Conservation (phyloP, 2,888 invertebrate genomes). For the Ophion costatus region DNA sequence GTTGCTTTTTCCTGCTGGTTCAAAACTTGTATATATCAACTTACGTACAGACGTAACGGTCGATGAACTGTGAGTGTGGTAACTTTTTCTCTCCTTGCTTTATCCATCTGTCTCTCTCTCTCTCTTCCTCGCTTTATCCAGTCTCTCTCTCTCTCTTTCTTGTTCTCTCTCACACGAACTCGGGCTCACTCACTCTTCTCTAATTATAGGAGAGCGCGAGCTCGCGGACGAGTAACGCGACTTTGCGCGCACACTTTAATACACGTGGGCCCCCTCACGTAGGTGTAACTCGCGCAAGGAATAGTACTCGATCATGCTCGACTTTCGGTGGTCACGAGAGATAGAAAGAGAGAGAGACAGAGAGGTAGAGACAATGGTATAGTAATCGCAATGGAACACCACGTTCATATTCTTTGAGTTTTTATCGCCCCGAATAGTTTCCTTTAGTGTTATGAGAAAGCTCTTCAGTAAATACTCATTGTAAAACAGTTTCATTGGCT, state of each 20-base stretch:
- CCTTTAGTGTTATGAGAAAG: no score
- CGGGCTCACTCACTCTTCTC: conserved; percentile 60
- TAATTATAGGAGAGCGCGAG: conserved; percentile 63
- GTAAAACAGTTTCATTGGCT: no score
- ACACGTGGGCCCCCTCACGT: conserved; percentile 2
- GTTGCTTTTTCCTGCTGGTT: conserved; percentile 58
- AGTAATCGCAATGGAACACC: no score
- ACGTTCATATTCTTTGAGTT: no score
- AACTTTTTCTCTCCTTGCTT: conserved; percentile 53
- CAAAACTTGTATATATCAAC: conserved; percentile 46
- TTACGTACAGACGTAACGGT: conserved; percentile 70
- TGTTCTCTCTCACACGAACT: conserved; percentile 43
- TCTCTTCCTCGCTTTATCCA: conserved; percentile 18
- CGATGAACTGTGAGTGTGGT: conserved; percentile 71
- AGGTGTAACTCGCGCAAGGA: conserved; percentile 20
- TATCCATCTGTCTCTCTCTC: conserved; percentile 4
- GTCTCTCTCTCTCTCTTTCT: conserved; percentile 39
- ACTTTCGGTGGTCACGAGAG: conserved; percentile 61
- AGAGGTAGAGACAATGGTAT: no score
- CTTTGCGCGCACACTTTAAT: conserved; percentile 44
- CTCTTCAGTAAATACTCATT: no score
- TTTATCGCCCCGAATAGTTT: no score
- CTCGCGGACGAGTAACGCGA: conserved; percentile 65
- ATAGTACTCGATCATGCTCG: conserved; percentile 31
- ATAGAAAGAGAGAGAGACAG: no score